Evolutionary conservation across 2,888 invertebrate genomes (phyloP), one percentile per base, ranked within the genome.

Genomic region (Eudemis profundana): DNA sequence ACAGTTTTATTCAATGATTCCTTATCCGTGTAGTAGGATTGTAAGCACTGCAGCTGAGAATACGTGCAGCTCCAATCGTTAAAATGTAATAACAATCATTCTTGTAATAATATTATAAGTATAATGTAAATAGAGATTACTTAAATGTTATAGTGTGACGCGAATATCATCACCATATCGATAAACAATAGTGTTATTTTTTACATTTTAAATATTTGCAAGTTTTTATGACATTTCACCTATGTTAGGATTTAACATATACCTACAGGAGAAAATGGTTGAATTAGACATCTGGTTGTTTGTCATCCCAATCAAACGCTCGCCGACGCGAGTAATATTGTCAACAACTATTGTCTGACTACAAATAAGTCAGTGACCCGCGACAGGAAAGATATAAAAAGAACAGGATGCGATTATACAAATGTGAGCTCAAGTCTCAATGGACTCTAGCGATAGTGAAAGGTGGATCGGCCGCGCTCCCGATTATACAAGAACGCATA

Each of bases 371-470:
- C 56, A 42, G 50, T 49, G 63, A 63, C 49, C 42, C 19, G 14
- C 4, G 47, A 23, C 49, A 56, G 63, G 49, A 63, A 47, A 33
- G 5, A 56, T 40, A 49, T 49, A 63, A 63, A 62, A 63, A 63
- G 56, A 63, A 12, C 63, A 56, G 57, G 64, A 64, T 51, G 57
- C 44, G 50, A 61, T 46, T 57, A 46, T 36, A 42, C 57, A 56
- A 63, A 63, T 47, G 54, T 10, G 23, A 56, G 21, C 47, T 42
- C 50, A 19, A 44, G 36, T 59, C 12, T 36, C 29, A 56, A 56
- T 40, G 50, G 57, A 54, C 19, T 29, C 53, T 17, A 38, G 70
- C 71, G 74, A 82, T 79, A 84, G 83, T 82, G 83, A 84, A 84
- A 84, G 83, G 78, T 50, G 77, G 70, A 69, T 69, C n/a, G 51